phyloP scores from a whole-genome alignment of 1,140 invertebrate species.

The Meloidogyne exigua region DNA sequence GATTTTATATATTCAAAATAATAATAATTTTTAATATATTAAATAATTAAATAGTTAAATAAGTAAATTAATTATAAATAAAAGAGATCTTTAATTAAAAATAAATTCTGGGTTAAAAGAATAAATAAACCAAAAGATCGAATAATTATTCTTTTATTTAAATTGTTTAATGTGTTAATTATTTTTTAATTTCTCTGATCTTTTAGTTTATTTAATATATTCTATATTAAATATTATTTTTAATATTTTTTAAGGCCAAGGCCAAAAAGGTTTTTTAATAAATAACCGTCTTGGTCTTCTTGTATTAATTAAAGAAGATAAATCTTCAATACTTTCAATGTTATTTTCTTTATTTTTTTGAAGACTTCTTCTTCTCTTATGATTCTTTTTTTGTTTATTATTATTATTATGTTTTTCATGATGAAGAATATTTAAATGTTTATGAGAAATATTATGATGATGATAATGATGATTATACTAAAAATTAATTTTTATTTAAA shows the following conservation, averaged over 20 bases:
- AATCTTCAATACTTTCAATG: not conserved
- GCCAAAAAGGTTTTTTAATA: constrained; percentile 5
- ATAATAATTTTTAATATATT: no score
- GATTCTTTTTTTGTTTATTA: not conserved
- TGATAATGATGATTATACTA: not conserved
- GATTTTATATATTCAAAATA: not conserved
- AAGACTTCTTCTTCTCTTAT: not conserved
- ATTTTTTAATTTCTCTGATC: no score
- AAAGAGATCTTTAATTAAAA: no score
- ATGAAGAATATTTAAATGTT: not conserved
- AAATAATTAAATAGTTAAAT: no score
- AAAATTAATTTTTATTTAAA: not conserved
- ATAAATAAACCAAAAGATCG: no score
- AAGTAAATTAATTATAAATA: not conserved
- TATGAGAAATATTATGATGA: not conserved
- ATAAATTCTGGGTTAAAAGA: no score
- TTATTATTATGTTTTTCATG: not conserved
- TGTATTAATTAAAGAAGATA: no score
- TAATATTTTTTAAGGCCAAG: not conserved
- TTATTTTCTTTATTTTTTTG: not conserved
- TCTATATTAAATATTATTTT: not conserved
- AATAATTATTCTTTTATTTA: no score
- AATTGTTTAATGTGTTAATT: no score
- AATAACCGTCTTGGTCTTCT: not conserved
- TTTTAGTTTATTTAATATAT: no score